Conservation (phyloP, 2,113 vertebrate genomes). For the Tautogolabrus adspersus region DNA sequence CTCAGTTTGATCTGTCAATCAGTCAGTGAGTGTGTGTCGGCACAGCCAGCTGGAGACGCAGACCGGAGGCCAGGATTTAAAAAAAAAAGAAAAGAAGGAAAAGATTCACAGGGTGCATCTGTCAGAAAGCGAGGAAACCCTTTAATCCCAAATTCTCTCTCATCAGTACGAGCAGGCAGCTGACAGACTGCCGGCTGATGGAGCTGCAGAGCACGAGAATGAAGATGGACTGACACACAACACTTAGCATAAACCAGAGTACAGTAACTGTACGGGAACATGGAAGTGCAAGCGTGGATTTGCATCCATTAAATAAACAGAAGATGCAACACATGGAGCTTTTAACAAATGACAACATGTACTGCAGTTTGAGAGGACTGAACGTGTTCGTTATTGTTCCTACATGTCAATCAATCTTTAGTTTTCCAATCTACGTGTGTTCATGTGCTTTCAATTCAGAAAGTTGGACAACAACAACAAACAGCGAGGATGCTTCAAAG, state of each 20-base stretch:
- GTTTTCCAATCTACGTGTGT: too few species aligned
- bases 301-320: slow-evolving; percentile 20
- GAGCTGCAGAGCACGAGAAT: slow-evolving; percentile 11
- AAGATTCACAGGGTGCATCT: slow-evolving; percentile 67
- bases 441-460: too few species aligned
- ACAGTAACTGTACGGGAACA: slow-evolving; percentile 13
- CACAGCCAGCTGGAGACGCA: slow-evolving; percentile 32
- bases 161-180: slow-evolving; percentile 56
- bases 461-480: too few species aligned
- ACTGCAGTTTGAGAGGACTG: too few species aligned
- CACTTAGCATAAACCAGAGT: background rate
- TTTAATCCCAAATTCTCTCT: slow-evolving; percentile 69
- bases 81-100: slow-evolving; percentile 12
- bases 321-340: slow-evolving; percentile 2
- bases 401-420: background rate
- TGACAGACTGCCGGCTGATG: slow-evolving; percentile 48
- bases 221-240: slow-evolving; percentile 12
- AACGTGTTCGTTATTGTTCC: background rate
- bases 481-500: too few species aligned
- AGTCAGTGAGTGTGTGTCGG: background rate
- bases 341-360: background rate
- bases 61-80: slow-evolving; percentile 24
- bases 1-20: slow-evolving; percentile 53
- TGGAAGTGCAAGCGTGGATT: background rate
- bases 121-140: slow-evolving; percentile 60